Base-by-base conservation (phyloP, 2,888 invertebrate species). In the Andrena dorsata region DNA sequence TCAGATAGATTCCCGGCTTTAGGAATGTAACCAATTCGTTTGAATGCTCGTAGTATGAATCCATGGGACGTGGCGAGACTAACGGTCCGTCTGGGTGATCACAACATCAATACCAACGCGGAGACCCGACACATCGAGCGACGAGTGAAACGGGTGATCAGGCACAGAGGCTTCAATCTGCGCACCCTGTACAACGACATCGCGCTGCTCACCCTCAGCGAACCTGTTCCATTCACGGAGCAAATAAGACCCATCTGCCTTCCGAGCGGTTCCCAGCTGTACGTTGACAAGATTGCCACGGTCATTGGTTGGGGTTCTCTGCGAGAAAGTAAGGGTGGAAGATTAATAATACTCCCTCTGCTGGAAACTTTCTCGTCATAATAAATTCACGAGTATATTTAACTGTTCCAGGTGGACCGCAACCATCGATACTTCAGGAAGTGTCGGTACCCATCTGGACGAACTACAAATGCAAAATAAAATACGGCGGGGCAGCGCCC, bases 221-320 rank as follows among this genome's bases (percentile, higher is more conserved):
- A 96, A 85, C 97, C 97, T 0, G 97, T 98, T 2, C 94, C 95
- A 56, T 98, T 96, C 92, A 95, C 95, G 2, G 96, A 95, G 89
- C 95, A 96, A 87, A 96, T 98, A 80, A 95, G 97, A 80, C 97
- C 98, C 0, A 96, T 98, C 78, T 98, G 98, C 90, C 93, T 98
- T 87, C 97, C 98, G 7, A 91, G 92, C 51, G 95, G 95, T 16
- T 94, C 95, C 7, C 94, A 95, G 66, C 95, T 95, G 1, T 97
- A 97, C 91, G 95, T 95, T 49, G 97, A 97, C 1, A 95, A 95
- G 85, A 95, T 95, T 13, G 98, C 96, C 1, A 98, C 97, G 0
- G 98, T 98, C 3, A 97, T 97, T 76, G 98, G 98, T 58, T 98
- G 98, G 98, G 98, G 98, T 64, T 97, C 97, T 90, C 94, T 97